Conservation (phyloP, 1,140 invertebrate species). For the Drosophila parvula region DNA sequence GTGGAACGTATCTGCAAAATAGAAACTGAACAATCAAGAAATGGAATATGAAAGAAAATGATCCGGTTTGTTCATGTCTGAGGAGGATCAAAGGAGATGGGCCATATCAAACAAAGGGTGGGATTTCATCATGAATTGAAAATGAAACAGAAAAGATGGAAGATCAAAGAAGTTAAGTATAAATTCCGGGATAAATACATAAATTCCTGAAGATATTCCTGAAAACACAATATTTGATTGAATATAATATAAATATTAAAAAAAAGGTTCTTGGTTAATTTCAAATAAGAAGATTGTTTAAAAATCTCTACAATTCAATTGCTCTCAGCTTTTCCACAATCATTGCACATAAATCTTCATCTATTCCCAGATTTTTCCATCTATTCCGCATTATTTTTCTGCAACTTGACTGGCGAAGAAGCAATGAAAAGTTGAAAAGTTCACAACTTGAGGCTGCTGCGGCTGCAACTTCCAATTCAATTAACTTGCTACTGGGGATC, state of each 20-base stretch:
- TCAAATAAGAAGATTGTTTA: not conserved
- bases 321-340: not conserved
- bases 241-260: not conserved
- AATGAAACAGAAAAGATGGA: constrained; percentile 12
- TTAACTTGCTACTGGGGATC: constrained; percentile 51
- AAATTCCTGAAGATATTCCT: not conserved
- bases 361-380: constrained; percentile 21
- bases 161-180: not conserved
- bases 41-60: constrained; percentile 27
- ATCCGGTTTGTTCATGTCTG: constrained; percentile 46
- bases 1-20: constrained; percentile 51
- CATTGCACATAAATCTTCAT: constrained; percentile 24
- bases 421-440: constrained; percentile 68
- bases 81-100: constrained; percentile 46
- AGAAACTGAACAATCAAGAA: constrained; percentile 42
- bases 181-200: not conserved
- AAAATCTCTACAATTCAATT: not conserved
- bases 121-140: constrained; percentile 66
- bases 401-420: constrained; percentile 21
- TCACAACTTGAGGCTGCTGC: constrained; percentile 53
- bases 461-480: constrained; percentile 72
- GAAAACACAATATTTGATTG: not conserved
- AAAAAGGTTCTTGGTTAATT: not conserved
- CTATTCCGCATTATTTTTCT: constrained; percentile 13
- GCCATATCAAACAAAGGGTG: constrained; percentile 29